These are phyloP conservation scores for Premnoplex brunnescens DNA, from an alignment of 2,797 vertebrate genomes.

Conservation along the genomic window DNA sequence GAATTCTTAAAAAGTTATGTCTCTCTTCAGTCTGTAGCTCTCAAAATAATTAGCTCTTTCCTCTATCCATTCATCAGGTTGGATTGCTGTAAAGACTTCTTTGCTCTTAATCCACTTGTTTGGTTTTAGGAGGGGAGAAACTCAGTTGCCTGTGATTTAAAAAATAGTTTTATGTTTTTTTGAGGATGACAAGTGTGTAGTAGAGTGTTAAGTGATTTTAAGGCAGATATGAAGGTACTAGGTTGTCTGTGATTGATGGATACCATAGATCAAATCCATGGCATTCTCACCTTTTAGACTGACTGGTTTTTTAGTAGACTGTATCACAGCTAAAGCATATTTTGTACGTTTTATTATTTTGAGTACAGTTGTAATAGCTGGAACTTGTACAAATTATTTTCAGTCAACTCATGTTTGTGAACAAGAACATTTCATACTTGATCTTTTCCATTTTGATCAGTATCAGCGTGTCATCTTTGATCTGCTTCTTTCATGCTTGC, in stretches of 20 bases:
- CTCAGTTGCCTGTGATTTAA: not conserved
- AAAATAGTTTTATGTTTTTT: not conserved
- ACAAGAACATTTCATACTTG: not conserved
- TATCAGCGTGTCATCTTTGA: not conserved
- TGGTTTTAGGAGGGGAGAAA: not conserved
- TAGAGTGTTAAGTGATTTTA: not conserved
- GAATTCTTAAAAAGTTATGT: not conserved
- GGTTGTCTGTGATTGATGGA: not conserved
- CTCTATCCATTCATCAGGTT: not conserved
- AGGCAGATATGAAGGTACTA: not conserved
- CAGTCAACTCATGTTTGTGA: not conserved
- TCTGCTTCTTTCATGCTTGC: not conserved
- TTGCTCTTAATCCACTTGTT: not conserved
- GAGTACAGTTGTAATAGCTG: not conserved
- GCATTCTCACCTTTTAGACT: not conserved
- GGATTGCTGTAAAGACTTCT: not conserved
- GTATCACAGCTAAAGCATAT: not conserved
- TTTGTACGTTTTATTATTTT: not conserved
- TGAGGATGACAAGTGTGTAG: not conserved
- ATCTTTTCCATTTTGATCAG: slow-evolving; percentile 3
- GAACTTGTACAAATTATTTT: not conserved
- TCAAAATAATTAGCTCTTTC: not conserved
- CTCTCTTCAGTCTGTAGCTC: not conserved
- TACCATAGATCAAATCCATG: not conserved
- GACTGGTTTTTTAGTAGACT: not conserved